Evolutionary conservation across 1,140 invertebrate species (phyloP), one percentile per base, ranked within the genome.

Genomic region (Sitobion miscanthi): DNA sequence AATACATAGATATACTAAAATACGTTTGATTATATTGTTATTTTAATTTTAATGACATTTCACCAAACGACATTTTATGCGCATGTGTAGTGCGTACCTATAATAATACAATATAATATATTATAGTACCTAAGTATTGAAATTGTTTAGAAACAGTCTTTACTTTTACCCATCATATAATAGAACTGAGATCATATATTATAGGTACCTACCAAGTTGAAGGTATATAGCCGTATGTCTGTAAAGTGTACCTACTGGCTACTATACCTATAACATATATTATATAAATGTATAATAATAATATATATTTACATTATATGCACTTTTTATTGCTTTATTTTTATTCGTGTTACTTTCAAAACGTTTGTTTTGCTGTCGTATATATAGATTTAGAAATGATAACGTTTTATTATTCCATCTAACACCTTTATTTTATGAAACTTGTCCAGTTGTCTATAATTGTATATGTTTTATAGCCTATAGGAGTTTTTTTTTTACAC

Each of bases 321-420:
- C 38, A 42, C 20, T 42, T 83, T 38, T 83, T 83, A 38, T 83
- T 52, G 35, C 47, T 54, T 35, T 88, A n/a, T 49, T 88, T 88
- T 88, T 88, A 52, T 88, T 88, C 30, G 17, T 88, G 47, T 42
- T 52, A 49, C 47, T 21, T 89, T 5, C n/a, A 89, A 89, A 54
- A 35, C 35, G 87, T 42, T 89, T 54, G 87, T 89, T 45, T 45
- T 45, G 38, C n/a, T 20, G 25, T 69, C 25, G 54, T 45, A 42
- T 69, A 42, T 57, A 88, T 87, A 90, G 54, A 69, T 90, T 42
- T 90, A 89, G 49, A 45, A 90, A 45, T 20, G 89, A 90, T 90
- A 90, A 62, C 42, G 42, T 90, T 69, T 90, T 90, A 62, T 69
- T 90, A 52, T 35, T 57, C 25, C 30, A 7, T 62, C 14, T 25